These are phyloP conservation scores for Lagorchestes hirsutus DNA, from an alignment of 2,797 vertebrate species.

Conservation along the genomic window DNA sequence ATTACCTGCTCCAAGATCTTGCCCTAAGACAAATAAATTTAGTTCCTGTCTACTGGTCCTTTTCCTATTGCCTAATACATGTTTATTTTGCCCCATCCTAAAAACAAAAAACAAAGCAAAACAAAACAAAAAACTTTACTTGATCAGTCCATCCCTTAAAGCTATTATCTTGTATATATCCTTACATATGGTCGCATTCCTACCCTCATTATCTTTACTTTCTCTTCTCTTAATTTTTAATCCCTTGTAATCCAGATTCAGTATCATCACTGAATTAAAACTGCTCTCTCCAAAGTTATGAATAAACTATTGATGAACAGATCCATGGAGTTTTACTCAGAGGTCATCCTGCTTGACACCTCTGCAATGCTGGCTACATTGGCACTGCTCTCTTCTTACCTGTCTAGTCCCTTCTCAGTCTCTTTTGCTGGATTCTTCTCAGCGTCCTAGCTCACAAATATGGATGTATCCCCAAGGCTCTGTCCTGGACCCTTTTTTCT, in stretches of 20 bases:
- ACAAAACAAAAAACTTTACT: background rate
- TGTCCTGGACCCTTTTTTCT: background rate
- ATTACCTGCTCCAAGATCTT: background rate
- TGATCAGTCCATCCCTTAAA: background rate
- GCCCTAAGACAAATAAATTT: background rate
- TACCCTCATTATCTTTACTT: background rate
- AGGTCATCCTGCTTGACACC: background rate
- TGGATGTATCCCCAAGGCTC: background rate
- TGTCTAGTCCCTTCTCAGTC: no score
- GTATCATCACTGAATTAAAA: background rate
- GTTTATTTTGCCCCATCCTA: background rate
- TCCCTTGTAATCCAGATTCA: background rate
- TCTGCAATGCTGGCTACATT: background rate
- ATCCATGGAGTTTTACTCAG: background rate
- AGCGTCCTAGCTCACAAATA: background rate
- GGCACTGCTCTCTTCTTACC: no score
- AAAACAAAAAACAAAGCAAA: background rate
- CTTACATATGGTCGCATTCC: background rate
- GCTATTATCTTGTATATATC: background rate
- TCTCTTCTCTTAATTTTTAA: background rate
- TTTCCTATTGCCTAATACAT: background rate
- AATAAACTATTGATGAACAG: background rate
- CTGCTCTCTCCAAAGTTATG: background rate
- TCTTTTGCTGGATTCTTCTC: background rate
- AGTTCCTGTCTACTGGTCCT: background rate